Conservation (phyloP, 2,113 vertebrate species). For the Leptodactylus fuscus region DNA sequence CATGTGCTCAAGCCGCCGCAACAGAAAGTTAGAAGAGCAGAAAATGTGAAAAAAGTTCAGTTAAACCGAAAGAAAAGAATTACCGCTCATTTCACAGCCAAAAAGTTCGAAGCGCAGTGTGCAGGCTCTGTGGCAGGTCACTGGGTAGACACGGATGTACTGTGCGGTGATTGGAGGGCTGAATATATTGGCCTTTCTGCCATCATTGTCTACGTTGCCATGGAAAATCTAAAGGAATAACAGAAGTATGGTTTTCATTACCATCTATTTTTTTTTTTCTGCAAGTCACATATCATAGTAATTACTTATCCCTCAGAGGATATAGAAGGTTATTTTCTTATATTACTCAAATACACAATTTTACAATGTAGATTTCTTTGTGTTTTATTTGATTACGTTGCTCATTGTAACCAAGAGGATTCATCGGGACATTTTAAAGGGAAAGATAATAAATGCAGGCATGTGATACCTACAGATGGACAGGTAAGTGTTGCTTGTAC, state of each 20-base stretch:
- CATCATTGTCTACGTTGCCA: constrained; percentile 84
- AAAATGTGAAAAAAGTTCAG: neutral
- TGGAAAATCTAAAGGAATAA: constrained; percentile 80
- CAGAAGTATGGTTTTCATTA: neutral
- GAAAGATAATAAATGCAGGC: too few species aligned
- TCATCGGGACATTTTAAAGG: too few species aligned
- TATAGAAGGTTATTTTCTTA: too few species aligned
- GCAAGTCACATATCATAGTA: neutral
- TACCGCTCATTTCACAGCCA: constrained; percentile 94
- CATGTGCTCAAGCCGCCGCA: neutral
- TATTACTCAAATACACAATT: too few species aligned
- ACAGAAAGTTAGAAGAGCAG: neutral
- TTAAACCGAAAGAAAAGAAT: constrained; percentile 61
- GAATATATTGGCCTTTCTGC: constrained; percentile 83
- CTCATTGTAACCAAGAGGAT: too few species aligned
- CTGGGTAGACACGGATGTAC: constrained; percentile 87
- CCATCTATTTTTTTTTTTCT: too few species aligned
- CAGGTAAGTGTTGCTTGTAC: too few species aligned
- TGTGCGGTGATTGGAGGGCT: constrained; percentile 81
- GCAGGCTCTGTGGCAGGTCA: constrained; percentile 83
- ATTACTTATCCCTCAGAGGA: too few species aligned
- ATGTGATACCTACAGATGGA: too few species aligned
- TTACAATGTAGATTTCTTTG: too few species aligned
- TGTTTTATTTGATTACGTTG: too few species aligned
- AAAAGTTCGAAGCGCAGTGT: constrained; percentile 93